Evolutionary conservation across 2,113 vertebrate species (phyloP).

Genomic region (Mustela nigripes): DNA sequence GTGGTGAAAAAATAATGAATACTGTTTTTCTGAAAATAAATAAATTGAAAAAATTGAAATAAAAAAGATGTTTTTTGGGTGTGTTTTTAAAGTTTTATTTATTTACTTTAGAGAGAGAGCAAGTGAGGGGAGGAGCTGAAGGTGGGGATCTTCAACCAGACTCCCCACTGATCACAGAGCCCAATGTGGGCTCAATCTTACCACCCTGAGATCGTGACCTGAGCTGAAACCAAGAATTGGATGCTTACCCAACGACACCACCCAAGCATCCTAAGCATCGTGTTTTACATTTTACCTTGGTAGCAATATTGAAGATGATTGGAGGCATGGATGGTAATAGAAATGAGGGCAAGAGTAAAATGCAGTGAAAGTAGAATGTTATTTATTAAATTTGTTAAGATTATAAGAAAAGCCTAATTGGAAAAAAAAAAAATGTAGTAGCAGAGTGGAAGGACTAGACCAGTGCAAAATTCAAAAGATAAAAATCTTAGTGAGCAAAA

Average conservation of each 20-base stretch:
- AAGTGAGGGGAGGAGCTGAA: background rate
- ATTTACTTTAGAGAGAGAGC: background rate
- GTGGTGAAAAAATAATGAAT: no score
- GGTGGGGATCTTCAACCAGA: background rate
- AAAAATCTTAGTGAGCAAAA: background rate
- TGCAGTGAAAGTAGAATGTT: background rate
- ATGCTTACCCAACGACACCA: background rate
- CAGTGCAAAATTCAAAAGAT: background rate
- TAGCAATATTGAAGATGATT: background rate
- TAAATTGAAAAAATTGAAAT: no score
- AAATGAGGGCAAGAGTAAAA: background rate
- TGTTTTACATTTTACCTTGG: background rate
- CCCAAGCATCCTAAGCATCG: background rate
- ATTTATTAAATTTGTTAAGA: background rate
- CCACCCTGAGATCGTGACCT: background rate
- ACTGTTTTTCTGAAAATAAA: no score
- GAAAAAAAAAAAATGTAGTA: background rate
- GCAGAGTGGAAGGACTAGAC: background rate
- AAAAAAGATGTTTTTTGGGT: background rate
- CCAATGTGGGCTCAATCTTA: background rate
- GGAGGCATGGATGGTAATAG: background rate
- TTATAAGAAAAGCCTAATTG: background rate
- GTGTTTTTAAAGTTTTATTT: background rate
- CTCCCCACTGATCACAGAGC: background rate
- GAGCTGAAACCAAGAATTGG: background rate